Base-by-base conservation (phyloP, 92 coral and sea anemone genomes). In the Umimayanthus chanpuru region DNA sequence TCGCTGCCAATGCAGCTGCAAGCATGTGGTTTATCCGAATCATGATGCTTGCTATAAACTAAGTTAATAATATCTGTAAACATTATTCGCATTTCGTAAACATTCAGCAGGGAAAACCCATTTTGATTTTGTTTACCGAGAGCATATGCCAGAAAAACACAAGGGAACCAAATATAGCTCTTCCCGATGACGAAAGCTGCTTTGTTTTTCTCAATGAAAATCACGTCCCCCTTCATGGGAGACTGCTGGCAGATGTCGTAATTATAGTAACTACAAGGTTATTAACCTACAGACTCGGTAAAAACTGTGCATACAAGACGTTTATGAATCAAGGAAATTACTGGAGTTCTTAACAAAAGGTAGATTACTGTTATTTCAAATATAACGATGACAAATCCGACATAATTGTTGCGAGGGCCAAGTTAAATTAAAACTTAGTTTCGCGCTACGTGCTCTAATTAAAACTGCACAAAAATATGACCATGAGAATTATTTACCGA, bases 61-160 rank as follows among this genome's bases (percentile, higher is more conserved):
- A 14, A 76, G 29, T 40, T 30, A 64, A 81, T 18, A 82, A 30
- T 25, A 12, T 40, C 70, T 68, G 26, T 68, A 83, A 83, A 70
- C 87, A 83, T 68, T 20, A 15, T 68, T 20, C 43, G 61, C 11
- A 83, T 68, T 70, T 21, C 44, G 87, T 83, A 83, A 83, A 83
- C 87, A 83, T 70, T 65, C 67, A 25, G 68, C 58, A 2, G 66
- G 40, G 67, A 47, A 70, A 83, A 44, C 40, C 73, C 41, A 39
- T 39, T 21, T 71, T 66, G 32, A 10, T 65, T 40, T 81, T 23
- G 85, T 58, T 81, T 81, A 40, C 20, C 71, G 18, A 23, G 21
- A 32, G 72, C 30, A 32, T 21, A 32, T 55, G 83, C 18, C 50
- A 9, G 71, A 12, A 49, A 68, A 64, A 81, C 39, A 43, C 25